Percentiles rank a stretch among this genome's conserved stretches.
These are phyloP conservation scores for Calvadosia cruxmelitensis DNA, from an alignment of 30 jellyfish, hydroid and myxozoan species.

Conservation along the genomic window DNA sequence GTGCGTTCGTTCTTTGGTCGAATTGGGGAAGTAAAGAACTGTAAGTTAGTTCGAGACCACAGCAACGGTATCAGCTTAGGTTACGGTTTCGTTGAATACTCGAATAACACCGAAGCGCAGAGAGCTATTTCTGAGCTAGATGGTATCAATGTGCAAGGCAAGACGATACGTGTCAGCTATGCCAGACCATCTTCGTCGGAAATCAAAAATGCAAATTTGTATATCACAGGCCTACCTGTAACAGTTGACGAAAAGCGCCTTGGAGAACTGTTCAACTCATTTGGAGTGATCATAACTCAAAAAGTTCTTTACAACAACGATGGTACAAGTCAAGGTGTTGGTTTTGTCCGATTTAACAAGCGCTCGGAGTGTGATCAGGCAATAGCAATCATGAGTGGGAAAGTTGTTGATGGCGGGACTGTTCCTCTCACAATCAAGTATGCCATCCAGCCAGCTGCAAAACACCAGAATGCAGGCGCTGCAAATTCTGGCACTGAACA, in stretches of 20 bases:
- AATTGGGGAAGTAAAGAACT: constrained; percentile 84
- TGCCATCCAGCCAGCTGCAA: constrained; percentile 97
- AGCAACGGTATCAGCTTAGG: constrained; percentile 86
- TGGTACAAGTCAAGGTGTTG: constrained; percentile 84
- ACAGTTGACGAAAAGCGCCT: constrained; percentile 71
- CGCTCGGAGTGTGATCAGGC: constrained; percentile 90
- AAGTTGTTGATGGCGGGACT: constrained; percentile 39
- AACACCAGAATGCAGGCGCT: constrained; percentile 15
- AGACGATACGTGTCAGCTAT: constrained; percentile 82
- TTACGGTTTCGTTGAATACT: constrained; percentile 83
- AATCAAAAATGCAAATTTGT: constrained; percentile 85
- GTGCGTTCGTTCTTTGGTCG: constrained; percentile 62
- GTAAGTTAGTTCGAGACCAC: constrained; percentile 80
- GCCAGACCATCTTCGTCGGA: constrained; percentile 96
- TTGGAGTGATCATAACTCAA: constrained; percentile 86
- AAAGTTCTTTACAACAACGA: constrained; percentile 64
- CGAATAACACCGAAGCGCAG: constrained; percentile 58
- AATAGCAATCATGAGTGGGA: constrained; percentile 84
- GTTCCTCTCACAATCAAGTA: constrained; percentile 69
- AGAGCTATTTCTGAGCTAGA: constrained; percentile 79
- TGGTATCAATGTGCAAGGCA: constrained; percentile 60
- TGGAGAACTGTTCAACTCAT: constrained; percentile 57
- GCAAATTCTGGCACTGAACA: neutral
- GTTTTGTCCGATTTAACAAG: constrained; percentile 80
- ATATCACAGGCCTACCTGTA: constrained; percentile 85